Conservation (phyloP, 2,888 invertebrate genomes). For the Bimastos eiseni region DNA sequence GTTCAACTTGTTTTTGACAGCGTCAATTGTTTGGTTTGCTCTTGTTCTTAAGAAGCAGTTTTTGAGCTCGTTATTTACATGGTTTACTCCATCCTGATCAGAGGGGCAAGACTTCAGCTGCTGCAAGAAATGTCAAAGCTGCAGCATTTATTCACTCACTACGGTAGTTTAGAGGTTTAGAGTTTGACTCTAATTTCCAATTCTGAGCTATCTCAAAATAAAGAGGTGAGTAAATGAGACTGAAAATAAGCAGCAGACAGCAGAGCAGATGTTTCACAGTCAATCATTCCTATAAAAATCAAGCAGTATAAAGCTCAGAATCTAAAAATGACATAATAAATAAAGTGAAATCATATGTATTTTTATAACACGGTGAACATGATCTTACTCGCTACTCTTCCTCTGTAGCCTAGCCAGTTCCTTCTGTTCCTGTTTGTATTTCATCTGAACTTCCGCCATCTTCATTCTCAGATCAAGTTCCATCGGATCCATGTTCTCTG, state of each 20-base stretch:
- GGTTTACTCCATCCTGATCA: neutral
- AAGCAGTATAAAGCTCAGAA: neutral
- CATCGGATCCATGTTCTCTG: constrained; percentile 50
- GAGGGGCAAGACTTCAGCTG: neutral
- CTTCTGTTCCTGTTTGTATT: constrained; percentile 79
- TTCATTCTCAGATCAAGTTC: constrained; percentile 81
- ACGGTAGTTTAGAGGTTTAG: too few relatives aligned
- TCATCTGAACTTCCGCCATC: constrained; percentile 78
- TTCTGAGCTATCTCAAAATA: neutral
- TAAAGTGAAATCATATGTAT: neutral
- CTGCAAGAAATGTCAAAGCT: neutral
- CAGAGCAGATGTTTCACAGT: neutral
- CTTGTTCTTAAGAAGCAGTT: neutral
- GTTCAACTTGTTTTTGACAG: neutral
- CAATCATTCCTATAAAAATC: neutral
- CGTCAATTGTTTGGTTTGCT: neutral
- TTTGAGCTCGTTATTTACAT: neutral
- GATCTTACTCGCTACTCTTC: constrained; percentile 32
- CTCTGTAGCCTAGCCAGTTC: constrained; percentile 69
- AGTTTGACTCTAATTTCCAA: neutral
- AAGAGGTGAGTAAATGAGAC: neutral
- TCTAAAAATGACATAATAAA: neutral
- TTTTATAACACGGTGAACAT: neutral
- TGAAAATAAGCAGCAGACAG: neutral
- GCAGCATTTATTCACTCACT: too few relatives aligned